A percentile compares a stretch with the other conserved stretches of the same genome.
Evolutionary conservation across 2,797 vertebrate species (phyloP).

Genomic region (Gadopsis bispinosus): DNA sequence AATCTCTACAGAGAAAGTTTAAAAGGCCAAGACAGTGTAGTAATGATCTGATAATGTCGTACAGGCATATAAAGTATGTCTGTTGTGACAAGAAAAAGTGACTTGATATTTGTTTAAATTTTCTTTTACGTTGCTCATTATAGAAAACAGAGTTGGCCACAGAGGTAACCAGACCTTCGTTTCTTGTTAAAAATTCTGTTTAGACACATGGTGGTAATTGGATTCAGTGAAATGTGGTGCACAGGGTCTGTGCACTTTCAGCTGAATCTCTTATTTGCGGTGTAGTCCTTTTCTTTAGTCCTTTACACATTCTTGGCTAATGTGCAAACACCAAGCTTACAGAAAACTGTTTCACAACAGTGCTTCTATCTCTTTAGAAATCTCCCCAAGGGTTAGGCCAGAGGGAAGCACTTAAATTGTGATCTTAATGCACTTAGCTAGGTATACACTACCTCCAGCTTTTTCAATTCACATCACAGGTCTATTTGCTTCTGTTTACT

Average conservation of each 20-base stretch:
- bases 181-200: background rate
- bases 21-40: background rate
- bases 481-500: conserved; percentile 62
- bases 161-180: background rate
- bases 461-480: conserved; percentile 41
- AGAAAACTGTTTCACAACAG: conserved; percentile 30
- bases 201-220: conserved; percentile 3
- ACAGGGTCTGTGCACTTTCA: background rate
- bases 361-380: conserved; percentile 26
- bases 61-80: background rate
- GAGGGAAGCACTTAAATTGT: conserved; percentile 51
- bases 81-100: background rate
- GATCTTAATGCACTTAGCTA: conserved; percentile 46
- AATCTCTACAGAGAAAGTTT: background rate
- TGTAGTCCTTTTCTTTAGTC: conserved; percentile 9
- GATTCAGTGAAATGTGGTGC: background rate
- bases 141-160: background rate
- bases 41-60: background rate
- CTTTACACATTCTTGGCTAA: conserved; percentile 2
- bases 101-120: background rate
- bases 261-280: conserved; percentile 10
- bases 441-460: conserved; percentile 25
- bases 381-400: conserved; percentile 4
- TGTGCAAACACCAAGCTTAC: conserved; percentile 34
- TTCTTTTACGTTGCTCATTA: background rate